phyloP scores from a whole-genome alignment of 2,797 vertebrate species.

The Mallotus villosus region DNA sequence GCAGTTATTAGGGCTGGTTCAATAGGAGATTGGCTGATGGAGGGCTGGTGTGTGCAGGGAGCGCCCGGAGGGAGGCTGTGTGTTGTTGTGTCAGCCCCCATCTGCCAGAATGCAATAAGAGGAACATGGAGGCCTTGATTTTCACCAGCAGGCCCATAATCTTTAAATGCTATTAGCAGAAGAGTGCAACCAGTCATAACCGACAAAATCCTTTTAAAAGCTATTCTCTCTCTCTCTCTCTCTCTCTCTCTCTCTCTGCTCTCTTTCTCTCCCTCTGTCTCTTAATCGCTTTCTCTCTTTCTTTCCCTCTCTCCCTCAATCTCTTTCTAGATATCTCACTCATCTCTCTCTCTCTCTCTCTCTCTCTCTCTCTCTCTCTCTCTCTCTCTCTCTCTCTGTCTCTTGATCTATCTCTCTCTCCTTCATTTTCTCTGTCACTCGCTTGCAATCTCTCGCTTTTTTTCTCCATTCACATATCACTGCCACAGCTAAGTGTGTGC shows the following conservation, averaged over 20 bases:
- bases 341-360: background rate
- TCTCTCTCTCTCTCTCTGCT: slow-evolving; percentile 30
- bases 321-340: no score
- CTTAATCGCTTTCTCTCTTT: slow-evolving; percentile 9
- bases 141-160: slow-evolving; percentile 88
- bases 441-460: no score
- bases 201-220: slow-evolving; percentile 87
- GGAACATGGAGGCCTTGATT: slow-evolving; percentile 88
- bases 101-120: slow-evolving; percentile 88
- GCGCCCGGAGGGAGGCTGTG: slow-evolving; percentile 81
- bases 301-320: background rate
- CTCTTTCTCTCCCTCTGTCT: slow-evolving; percentile 23
- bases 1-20: slow-evolving; percentile 84
- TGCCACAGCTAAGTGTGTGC: background rate
- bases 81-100: slow-evolving; percentile 88
- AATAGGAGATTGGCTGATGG: slow-evolving; percentile 86
- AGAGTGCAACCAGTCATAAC: slow-evolving; percentile 90
- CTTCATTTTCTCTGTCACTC: slow-evolving; percentile 13
- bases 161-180: slow-evolving; percentile 90
- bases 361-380: background rate
- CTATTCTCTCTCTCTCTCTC: slow-evolving; percentile 72
- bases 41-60: slow-evolving; percentile 73
- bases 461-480: background rate
- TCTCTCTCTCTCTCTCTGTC: slow-evolving; percentile 52
- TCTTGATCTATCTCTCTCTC: slow-evolving; percentile 53